Evolutionary conservation across 2,113 vertebrate genomes (phyloP).

Genomic region (Riparia riparia): DNA sequence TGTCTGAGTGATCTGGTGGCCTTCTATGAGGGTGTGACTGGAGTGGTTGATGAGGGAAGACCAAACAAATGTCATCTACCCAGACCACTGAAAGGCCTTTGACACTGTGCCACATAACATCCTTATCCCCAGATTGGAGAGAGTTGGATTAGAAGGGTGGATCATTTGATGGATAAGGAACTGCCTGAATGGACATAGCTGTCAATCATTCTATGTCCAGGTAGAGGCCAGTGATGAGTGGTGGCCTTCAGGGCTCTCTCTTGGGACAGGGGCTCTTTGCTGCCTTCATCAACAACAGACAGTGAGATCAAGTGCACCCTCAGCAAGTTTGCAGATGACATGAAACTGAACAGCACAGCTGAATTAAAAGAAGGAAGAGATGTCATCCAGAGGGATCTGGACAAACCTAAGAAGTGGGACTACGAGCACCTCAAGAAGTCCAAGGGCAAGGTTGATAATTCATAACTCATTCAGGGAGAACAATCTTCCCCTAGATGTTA

Average conservation of each 20-base stretch:
- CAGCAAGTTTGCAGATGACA: background rate
- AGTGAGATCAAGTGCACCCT: background rate
- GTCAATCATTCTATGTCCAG: background rate
- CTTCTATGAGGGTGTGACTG: background rate
- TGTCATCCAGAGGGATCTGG: background rate
- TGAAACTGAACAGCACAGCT: background rate
- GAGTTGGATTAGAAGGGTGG: background rate
- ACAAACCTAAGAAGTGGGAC: background rate
- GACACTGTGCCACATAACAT: background rate
- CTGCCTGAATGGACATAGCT: background rate
- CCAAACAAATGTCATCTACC: background rate
- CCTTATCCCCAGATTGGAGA: background rate
- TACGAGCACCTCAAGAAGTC: background rate
- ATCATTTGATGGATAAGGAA: background rate
- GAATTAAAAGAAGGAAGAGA: background rate
- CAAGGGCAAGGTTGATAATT: background rate
- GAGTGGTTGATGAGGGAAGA: background rate
- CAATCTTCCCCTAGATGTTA: background rate
- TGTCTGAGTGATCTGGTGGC: background rate
- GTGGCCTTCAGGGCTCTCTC: background rate
- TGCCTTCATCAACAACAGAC: background rate
- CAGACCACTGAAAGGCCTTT: background rate
- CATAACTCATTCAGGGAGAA: background rate
- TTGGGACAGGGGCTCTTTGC: background rate
- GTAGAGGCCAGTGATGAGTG: background rate